Conservation (phyloP, 2,888 invertebrate genomes). For the Linyphia triangularis region DNA sequence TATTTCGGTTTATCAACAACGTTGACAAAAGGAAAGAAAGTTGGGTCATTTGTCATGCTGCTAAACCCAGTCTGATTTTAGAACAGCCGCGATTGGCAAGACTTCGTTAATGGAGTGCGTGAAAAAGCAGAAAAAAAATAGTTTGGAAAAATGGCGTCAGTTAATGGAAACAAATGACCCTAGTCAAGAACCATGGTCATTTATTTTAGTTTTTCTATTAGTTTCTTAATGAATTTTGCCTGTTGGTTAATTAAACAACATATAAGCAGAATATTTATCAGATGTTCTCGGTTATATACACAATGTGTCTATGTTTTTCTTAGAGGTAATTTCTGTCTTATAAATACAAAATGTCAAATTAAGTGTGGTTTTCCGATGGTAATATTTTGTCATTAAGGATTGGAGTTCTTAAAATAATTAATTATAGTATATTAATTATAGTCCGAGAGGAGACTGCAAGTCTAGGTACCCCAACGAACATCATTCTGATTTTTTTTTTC, state of each 20-base stretch:
- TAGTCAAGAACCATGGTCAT: not conserved
- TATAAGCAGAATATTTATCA: not conserved
- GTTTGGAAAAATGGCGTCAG: conserved; percentile 25
- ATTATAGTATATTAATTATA: too few relatives aligned
- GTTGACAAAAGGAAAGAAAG: not conserved
- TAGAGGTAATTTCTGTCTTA: too few relatives aligned
- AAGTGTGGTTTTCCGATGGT: too few relatives aligned
- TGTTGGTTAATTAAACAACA: not conserved
- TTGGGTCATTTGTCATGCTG: not conserved
- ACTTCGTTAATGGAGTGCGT: not conserved
- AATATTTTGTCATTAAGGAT: too few relatives aligned
- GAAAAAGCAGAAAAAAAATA: not conserved
- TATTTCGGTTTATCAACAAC: too few relatives aligned
- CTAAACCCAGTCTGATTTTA: conserved; percentile 21
- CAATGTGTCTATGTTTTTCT: too few relatives aligned
- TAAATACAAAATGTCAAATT: too few relatives aligned
- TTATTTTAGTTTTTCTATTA: not conserved
- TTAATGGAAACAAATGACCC: conserved; percentile 46
- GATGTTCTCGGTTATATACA: too few relatives aligned
- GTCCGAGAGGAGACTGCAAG: too few relatives aligned
- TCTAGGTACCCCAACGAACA: too few relatives aligned
- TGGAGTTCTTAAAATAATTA: too few relatives aligned
- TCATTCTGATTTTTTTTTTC: too few relatives aligned
- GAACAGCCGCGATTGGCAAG: not conserved
- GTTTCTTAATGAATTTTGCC: not conserved